A percentile compares a stretch with the other conserved stretches of the same genome.
Evolutionary conservation across 2,888 invertebrate species (phyloP).

Genomic region (Pammene aurita): DNA sequence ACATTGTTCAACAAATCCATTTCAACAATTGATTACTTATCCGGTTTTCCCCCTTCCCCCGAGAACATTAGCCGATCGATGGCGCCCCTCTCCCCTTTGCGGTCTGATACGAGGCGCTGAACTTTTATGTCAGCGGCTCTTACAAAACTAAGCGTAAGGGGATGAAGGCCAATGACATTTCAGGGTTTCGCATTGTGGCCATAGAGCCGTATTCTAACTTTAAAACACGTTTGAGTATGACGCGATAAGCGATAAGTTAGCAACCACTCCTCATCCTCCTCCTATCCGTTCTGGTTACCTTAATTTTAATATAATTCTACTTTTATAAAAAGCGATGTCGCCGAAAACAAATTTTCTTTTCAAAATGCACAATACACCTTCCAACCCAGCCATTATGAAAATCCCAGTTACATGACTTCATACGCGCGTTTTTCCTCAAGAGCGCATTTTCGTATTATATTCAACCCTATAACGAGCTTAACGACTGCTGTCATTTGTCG

Average conservation of each 20-base stretch:
- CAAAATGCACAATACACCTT: not conserved
- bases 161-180: constrained; percentile 8
- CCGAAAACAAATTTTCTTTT: not conserved
- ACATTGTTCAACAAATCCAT: not conserved
- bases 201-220: too few species aligned
- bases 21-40: constrained; percentile 19
- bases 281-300: too few species aligned
- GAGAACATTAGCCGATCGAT: constrained; percentile 25
- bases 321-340: not conserved
- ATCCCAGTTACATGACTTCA: constrained; percentile 6
- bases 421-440: constrained; percentile 8
- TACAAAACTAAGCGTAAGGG: not conserved
- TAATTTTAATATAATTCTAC: too few species aligned
- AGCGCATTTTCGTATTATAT: constrained; percentile 3
- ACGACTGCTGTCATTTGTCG: constrained; percentile 21
- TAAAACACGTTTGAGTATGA: too few species aligned
- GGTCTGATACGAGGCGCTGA: constrained; percentile 14
- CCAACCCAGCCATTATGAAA: not conserved
- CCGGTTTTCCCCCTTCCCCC: not conserved
- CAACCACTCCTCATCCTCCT: too few species aligned
- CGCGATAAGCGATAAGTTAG: too few species aligned
- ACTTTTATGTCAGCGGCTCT: constrained; percentile 32
- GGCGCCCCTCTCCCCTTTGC: constrained; percentile 28
- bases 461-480: constrained; percentile 17
- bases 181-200: not conserved